Conservation (phyloP, 2,797 vertebrate species). For the Mareca penelope region DNA sequence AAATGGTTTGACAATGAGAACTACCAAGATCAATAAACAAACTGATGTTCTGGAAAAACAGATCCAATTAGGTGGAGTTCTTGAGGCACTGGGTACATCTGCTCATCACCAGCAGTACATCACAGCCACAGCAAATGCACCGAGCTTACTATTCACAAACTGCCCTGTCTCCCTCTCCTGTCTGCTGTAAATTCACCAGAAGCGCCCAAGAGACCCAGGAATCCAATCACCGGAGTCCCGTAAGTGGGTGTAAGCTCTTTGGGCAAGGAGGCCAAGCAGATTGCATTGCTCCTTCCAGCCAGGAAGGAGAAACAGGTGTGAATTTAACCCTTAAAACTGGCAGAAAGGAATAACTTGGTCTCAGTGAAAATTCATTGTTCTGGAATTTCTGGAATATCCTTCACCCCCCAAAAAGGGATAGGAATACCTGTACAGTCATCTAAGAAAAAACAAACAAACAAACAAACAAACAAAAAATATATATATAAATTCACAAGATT, state of each 20-base stretch:
- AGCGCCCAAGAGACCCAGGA: neutral
- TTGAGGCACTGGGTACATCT: neutral
- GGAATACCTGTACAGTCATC: neutral
- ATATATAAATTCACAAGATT: neutral
- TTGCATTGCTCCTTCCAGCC: neutral
- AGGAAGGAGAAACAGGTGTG: neutral
- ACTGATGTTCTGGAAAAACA: slow-evolving; percentile 7
- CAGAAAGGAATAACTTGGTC: neutral
- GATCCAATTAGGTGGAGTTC: neutral
- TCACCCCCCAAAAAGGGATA: neutral
- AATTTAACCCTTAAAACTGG: neutral
- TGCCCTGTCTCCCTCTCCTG: accelerated
- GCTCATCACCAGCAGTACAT: neutral
- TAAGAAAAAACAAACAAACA: neutral
- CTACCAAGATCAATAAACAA: slow-evolving; percentile 12
- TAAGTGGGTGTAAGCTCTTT: neutral
- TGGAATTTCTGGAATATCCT: neutral
- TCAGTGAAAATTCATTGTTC: neutral
- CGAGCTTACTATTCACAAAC: neutral
- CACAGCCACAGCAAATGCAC: neutral
- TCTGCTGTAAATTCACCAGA: neutral
- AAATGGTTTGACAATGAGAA: slow-evolving; percentile 15
- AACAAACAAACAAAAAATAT: no score
- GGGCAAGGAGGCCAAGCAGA: neutral
- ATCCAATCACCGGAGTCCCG: neutral